Conservation (phyloP, 2,888 invertebrate genomes). For the Yponomeuta sedellus region DNA sequence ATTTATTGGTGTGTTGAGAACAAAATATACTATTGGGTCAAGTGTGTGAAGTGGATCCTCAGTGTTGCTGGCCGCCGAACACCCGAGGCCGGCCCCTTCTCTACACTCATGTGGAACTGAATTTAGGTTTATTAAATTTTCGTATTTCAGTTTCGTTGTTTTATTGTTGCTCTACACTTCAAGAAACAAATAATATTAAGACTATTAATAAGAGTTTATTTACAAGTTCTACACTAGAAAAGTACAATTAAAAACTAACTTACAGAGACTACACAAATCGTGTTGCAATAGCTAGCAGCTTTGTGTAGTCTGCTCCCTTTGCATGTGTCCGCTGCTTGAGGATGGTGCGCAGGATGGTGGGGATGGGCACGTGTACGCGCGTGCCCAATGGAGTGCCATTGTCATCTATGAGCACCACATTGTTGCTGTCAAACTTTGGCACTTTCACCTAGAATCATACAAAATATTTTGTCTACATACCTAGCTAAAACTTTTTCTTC, state of each 20-base stretch:
- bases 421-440: slow-evolving; percentile 96
- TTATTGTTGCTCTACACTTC: slow-evolving; percentile 14
- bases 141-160: slow-evolving; percentile 48
- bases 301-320: slow-evolving; percentile 94
- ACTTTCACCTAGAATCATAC: slow-evolving; percentile 71
- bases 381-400: slow-evolving; percentile 96
- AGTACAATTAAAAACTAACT: slow-evolving; percentile 4
- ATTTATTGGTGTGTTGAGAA: neutral
- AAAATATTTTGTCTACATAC: no score
- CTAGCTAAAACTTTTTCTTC: no score
- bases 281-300: slow-evolving; percentile 92
- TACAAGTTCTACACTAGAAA: slow-evolving; percentile 32
- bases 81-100: slow-evolving; percentile 23
- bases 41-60: slow-evolving; percentile 12
- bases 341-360: slow-evolving; percentile 89
- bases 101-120: slow-evolving; percentile 61
- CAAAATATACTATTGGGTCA: slow-evolving; percentile 7
- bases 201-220: slow-evolving; percentile 27
- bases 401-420: slow-evolving; percentile 96
- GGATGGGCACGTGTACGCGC: slow-evolving; percentile 96
- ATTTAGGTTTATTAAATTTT: slow-evolving; percentile 72
- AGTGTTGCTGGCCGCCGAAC: slow-evolving; percentile 20
- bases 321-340: slow-evolving; percentile 86
- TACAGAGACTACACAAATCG: slow-evolving; percentile 83
- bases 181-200: neutral